Conservation (phyloP, 2,113 vertebrate genomes). For the Andinoacara biseriatus region DNA sequence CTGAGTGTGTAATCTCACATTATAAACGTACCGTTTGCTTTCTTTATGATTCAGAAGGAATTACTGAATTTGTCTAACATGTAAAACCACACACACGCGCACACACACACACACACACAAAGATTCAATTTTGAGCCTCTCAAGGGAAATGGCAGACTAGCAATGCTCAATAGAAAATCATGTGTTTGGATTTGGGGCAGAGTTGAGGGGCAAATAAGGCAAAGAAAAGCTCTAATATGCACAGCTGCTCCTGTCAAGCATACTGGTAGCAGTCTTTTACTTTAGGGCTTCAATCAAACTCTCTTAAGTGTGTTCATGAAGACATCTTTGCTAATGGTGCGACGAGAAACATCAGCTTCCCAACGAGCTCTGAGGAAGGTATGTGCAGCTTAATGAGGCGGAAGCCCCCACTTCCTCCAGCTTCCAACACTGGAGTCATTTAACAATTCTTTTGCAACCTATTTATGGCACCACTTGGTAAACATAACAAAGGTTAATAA, state of each 20-base stretch:
- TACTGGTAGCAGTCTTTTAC: constrained; percentile 3
- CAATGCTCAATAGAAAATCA: constrained; percentile 16
- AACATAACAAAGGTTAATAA: constrained; percentile 73
- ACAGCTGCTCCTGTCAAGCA: constrained; percentile 8
- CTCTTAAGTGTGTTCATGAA: constrained; percentile 5
- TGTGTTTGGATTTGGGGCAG: constrained; percentile 33
- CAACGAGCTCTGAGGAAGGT: constrained; percentile 18
- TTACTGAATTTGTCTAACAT: constrained; percentile 35
- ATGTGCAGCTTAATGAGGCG: constrained; percentile 60
- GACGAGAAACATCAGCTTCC: constrained; percentile 27
- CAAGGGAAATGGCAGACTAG: constrained; percentile 23
- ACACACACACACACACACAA: neutral
- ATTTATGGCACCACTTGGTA: constrained; percentile 55
- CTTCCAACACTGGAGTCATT: constrained; percentile 33
- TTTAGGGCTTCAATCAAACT: constrained; percentile 17
- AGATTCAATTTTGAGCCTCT: constrained; percentile 52
- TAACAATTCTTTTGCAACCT: constrained; percentile 59
- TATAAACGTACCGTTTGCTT: constrained; percentile 38
- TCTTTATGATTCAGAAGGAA: constrained; percentile 46
- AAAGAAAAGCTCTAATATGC: neutral
- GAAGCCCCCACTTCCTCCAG: constrained; percentile 30
- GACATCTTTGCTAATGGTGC: constrained; percentile 33
- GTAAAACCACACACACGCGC: neutral
- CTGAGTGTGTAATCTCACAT: constrained; percentile 51
- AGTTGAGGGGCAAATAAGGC: constrained; percentile 42